These are phyloP conservation scores for Macroteleia sp. DNA, from an alignment of 2,888 invertebrate species.

Conservation along the genomic window DNA sequence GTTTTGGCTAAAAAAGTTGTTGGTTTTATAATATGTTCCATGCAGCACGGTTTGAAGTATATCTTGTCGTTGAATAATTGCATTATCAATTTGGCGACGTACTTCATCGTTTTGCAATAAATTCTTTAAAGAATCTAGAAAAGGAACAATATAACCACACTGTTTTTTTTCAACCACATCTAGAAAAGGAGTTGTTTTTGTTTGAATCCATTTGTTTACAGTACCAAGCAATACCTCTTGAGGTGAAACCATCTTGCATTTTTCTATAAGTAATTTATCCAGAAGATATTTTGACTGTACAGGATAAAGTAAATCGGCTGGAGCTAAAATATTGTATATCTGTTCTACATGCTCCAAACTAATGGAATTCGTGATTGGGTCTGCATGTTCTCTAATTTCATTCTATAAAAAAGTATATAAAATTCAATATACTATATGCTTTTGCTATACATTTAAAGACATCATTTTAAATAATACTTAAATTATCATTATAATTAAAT, in stretches of 20 bases:
- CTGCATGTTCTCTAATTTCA: too few species aligned
- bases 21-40: not conserved
- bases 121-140: constrained; percentile 25
- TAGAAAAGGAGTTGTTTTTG: not conserved
- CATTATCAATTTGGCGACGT: constrained; percentile 15
- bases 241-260: constrained; percentile 6
- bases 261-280: constrained; percentile 7
- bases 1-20: not conserved
- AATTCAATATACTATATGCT: too few species aligned
- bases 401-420: too few species aligned
- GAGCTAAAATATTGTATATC: too few species aligned
- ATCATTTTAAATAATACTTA: too few species aligned
- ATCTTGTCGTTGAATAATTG: not conserved
- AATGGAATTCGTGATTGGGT: too few species aligned
- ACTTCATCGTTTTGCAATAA: not conserved
- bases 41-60: not conserved
- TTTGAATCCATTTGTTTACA: not conserved
- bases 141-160: constrained; percentile 51
- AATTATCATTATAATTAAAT: too few species aligned
- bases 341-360: too few species aligned
- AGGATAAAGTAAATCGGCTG: not conserved
- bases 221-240: not conserved
- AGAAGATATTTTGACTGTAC: constrained; percentile 1
- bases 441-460: too few species aligned
- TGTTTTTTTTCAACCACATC: not conserved